Conservation (phyloP, 1,140 invertebrate species). For the Monomorium pharaonis region DNA sequence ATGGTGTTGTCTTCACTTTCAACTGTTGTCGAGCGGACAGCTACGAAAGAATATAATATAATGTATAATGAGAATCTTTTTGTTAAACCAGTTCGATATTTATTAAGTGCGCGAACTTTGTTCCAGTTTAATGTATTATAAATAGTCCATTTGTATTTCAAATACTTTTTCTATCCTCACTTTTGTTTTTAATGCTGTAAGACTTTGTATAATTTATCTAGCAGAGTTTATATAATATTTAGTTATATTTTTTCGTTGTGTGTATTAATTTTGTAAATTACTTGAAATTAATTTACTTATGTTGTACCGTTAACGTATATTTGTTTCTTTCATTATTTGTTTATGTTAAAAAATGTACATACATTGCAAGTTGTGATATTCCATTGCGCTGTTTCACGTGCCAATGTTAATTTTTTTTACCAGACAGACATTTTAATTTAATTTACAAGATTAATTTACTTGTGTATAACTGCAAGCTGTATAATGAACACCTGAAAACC, state of each 20-base stretch:
- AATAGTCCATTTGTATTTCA: neutral
- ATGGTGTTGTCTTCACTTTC: conserved; percentile 71
- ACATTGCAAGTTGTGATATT: conserved; percentile 24
- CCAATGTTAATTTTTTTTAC: conserved; percentile 25
- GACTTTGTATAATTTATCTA: conserved; percentile 3
- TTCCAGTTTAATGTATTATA: conserved; percentile 1
- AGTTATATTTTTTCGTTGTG: neutral
- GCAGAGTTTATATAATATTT: neutral
- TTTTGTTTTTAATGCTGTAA: neutral
- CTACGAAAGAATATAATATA: conserved; percentile 75
- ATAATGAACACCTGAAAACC: neutral
- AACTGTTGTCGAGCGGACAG: conserved; percentile 70
- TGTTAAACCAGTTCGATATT: neutral
- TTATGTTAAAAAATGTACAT: conserved; percentile 10
- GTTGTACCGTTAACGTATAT: neutral
- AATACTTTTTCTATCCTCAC: neutral
- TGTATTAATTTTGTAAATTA: neutral
- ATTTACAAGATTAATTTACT: neutral
- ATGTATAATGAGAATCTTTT: too few relatives aligned
- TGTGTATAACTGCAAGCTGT: neutral
- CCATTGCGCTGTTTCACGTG: neutral
- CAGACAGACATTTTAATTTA: conserved; percentile 17
- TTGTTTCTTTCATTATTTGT: neutral
- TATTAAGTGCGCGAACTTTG: neutral
- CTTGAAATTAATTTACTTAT: neutral